Base-by-base conservation (phyloP, 1,140 invertebrate species). In the Hylaeus volcanicus region DNA sequence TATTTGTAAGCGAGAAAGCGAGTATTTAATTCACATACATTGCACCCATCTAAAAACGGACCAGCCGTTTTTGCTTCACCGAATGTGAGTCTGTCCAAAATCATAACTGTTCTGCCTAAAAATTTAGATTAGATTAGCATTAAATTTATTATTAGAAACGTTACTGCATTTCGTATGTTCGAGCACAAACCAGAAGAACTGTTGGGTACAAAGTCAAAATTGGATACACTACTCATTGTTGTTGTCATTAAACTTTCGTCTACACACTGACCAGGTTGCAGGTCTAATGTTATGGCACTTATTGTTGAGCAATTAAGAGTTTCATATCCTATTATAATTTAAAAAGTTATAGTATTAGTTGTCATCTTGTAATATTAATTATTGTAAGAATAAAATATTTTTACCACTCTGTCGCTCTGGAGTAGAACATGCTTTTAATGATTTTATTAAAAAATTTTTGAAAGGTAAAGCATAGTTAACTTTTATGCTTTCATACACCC, bases 41-140 rank as follows among this genome's bases (percentile, higher is more conserved):
- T 96, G 91, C 96, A 98, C 68, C 97, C 97, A 92, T 98, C 97
- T 61, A 98, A 95, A 89, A 97, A 97, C 64, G 95, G 92, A 58
- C 97, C 97, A 84, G 95, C 95, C 87, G 94, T 94, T 90, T 96
- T 97, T 3, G 95, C 95, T 79, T 94, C 90, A 64, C 94, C 94
- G 77, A 96, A 93, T 83, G 96, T 94, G 15, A 97, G 94, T 58
- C 91, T 92, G 45, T 95, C 94, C 9, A 96, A 85, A 26, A 94
- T 79, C 66, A 41, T 11, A 43, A 55, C 8, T 55, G 14, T 43
- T 43, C 41, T 26, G 53, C 9, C 84, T 86, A 5, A 15, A 74
- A 26, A 75, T 74, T 66, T 15, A 5, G 74, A 26, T 11, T 41
- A 66, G 69, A 6, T 11, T 43, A 26, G 64, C 2, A 53, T 48